These are phyloP conservation scores for Odontomyia ornata DNA, from an alignment of 2,888 invertebrate species.

Conservation along the genomic window DNA sequence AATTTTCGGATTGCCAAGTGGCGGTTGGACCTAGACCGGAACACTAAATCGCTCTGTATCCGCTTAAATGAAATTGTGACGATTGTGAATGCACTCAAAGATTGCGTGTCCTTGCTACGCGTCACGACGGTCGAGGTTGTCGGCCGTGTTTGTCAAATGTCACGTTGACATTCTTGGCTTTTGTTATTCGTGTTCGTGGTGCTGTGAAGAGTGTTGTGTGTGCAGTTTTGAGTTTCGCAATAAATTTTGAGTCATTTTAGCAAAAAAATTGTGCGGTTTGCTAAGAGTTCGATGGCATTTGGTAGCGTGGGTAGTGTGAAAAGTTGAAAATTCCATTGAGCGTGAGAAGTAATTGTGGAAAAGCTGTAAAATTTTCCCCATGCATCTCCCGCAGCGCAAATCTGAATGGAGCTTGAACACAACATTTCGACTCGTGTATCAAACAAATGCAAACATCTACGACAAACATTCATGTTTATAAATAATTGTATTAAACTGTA, in stretches of 20 bases:
- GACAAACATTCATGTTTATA: background rate
- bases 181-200: background rate
- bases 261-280: background rate
- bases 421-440: background rate
- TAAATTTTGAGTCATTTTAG: background rate
- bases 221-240: background rate
- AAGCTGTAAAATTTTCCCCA: background rate
- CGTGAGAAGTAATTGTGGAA: no score
- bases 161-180: constrained; percentile 19
- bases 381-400: background rate
- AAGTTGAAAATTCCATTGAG: background rate
- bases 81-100: constrained; percentile 24
- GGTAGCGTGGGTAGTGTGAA: background rate
- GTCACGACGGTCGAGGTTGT: constrained; percentile 15
- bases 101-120: constrained; percentile 7
- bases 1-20: background rate
- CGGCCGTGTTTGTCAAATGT: constrained; percentile 36
- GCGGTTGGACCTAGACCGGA: background rate
- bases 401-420: constrained; percentile 5
- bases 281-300: background rate
- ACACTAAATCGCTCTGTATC: background rate
- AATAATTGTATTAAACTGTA: background rate
- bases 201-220: background rate
- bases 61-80: background rate
- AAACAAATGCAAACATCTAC: background rate